These are phyloP conservation scores for Tangachromis dhanisi DNA, from an alignment of 2,113 vertebrate genomes.

Conservation along the genomic window DNA sequence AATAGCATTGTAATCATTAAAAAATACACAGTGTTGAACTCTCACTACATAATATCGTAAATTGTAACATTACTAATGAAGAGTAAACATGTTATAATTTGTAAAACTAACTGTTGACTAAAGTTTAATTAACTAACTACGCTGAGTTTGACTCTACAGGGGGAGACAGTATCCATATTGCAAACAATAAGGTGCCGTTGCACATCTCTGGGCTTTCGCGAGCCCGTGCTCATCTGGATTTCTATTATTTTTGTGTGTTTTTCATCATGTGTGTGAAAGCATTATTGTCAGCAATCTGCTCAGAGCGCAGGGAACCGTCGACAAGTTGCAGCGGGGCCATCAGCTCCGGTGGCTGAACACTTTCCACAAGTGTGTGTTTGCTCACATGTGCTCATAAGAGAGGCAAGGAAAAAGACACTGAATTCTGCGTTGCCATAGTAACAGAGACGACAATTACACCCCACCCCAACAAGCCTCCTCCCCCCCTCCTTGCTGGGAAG, in stretches of 20 bases:
- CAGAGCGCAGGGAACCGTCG: neutral
- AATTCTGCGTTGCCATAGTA: conserved; percentile 65
- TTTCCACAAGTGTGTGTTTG: conserved; percentile 40
- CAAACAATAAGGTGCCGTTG: neutral
- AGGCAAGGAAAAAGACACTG: conserved; percentile 26
- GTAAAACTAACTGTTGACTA: neutral
- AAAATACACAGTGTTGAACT: neutral
- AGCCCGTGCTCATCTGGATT: neutral
- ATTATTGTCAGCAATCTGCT: conserved; percentile 20
- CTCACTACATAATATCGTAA: neutral
- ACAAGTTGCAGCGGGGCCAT: conserved; percentile 24
- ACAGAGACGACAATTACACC: conserved; percentile 43
- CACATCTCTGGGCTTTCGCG: neutral
- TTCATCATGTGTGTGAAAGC: neutral
- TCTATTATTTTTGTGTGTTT: neutral
- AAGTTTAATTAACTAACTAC: neutral
- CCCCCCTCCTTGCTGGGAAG: neutral
- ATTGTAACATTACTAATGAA: neutral
- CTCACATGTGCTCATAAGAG: conserved; percentile 46
- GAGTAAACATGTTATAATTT: neutral
- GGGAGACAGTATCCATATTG: neutral
- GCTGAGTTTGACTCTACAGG: neutral
- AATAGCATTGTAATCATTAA: neutral
- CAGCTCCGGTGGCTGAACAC: conserved; percentile 11
- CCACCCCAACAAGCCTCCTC: neutral